These are phyloP conservation scores for Montipora foliosa DNA, from an alignment of 64 coral and sea anemone species.

Conservation along the genomic window DNA sequence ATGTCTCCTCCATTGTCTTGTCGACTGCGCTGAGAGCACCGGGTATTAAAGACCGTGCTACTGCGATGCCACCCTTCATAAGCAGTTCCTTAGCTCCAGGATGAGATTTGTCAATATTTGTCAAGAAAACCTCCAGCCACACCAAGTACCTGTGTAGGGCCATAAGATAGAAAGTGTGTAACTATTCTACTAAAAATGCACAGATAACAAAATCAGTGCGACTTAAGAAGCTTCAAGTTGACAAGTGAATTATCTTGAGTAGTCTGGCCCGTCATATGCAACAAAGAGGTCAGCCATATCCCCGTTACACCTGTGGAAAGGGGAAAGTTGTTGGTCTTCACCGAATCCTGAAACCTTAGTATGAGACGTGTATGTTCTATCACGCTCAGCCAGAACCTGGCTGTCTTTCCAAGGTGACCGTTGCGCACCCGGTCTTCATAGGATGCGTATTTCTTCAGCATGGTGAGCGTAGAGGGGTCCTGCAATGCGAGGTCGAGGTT, in stretches of 20 bases:
- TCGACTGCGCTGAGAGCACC: constrained; percentile 72
- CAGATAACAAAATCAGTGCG: neutral
- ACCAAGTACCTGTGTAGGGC: neutral
- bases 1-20: constrained; percentile 53
- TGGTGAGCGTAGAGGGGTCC: constrained; percentile 6
- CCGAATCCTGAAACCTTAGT: constrained; percentile 39
- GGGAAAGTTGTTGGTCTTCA: constrained; percentile 53
- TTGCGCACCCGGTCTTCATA: constrained; percentile 28
- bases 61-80: constrained; percentile 60
- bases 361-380: constrained; percentile 51
- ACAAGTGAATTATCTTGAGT: constrained; percentile 32
- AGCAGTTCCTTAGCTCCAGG: constrained; percentile 45
- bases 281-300: constrained; percentile 73
- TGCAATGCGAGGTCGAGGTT: constrained; percentile 8
- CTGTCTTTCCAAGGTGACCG: constrained; percentile 9
- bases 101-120: neutral
- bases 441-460: constrained; percentile 23
- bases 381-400: constrained; percentile 62
- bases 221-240: neutral
- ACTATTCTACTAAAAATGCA: neutral
- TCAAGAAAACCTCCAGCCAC: constrained; percentile 49
- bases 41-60: constrained; percentile 51
- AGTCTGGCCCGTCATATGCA: constrained; percentile 45
- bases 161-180: neutral
- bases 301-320: constrained; percentile 73